Percentiles rank a stretch among this genome's conserved stretches.
Evolutionary conservation across 2,888 invertebrate genomes (phyloP).

Genomic region (Cephus sareptanus): DNA sequence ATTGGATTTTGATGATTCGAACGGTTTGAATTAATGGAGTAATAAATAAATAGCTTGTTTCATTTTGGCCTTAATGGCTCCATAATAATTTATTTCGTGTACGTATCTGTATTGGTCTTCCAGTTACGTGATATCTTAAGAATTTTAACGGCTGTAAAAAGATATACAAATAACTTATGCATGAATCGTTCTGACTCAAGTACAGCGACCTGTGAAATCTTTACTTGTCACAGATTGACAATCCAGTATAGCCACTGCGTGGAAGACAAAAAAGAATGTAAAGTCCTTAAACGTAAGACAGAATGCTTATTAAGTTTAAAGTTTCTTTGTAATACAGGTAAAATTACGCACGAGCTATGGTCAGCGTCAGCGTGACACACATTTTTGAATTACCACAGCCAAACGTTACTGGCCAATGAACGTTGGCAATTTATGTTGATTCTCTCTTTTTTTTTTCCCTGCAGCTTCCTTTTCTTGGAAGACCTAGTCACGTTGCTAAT

Average conservation of each 20-base stretch:
- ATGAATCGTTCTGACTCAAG: background rate
- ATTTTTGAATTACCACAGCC: background rate
- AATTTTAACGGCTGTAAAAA: background rate
- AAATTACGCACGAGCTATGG: background rate
- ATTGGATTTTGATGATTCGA: background rate
- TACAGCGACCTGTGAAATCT: background rate
- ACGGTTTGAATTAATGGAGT: too few species aligned
- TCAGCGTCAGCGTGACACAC: background rate
- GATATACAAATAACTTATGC: background rate
- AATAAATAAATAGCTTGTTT: background rate
- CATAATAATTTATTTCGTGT: background rate
- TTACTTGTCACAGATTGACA: background rate
- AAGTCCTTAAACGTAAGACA: too few species aligned
- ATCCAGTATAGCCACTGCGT: background rate
- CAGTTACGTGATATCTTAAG: background rate
- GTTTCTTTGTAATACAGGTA: background rate
- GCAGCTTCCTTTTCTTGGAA: background rate
- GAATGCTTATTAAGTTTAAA: too few species aligned
- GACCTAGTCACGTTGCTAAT: background rate
- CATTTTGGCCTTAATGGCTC: background rate
- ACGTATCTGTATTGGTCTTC: background rate
- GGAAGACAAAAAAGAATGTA: background rate
- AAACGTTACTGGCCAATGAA: background rate
- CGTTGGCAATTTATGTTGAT: background rate
- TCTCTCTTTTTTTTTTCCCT: background rate